Conservation (phyloP, 1,140 invertebrate genomes). For the Hypothenemus hampei region DNA sequence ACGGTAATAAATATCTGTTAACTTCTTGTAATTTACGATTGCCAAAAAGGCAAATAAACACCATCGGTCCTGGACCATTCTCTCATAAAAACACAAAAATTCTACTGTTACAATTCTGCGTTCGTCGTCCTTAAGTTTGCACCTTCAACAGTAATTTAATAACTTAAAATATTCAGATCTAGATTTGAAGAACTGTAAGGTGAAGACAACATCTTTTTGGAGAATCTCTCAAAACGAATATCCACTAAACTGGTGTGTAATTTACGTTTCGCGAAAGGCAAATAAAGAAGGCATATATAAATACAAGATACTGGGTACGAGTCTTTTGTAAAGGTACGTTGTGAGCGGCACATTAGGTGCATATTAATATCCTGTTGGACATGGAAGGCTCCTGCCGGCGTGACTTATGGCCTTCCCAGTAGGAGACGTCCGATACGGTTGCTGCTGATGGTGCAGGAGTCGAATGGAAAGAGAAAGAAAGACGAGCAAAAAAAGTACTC, state of each 20-base stretch:
- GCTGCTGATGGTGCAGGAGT: conserved; percentile 6
- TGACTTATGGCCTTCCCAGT: conserved; percentile 32
- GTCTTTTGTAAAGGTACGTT: conserved; percentile 30
- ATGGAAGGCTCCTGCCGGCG: conserved; percentile 34
- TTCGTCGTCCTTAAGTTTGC: background rate
- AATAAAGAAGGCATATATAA: conserved; percentile 36
- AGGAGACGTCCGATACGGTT: conserved; percentile 12
- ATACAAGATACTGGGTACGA: conserved; percentile 17
- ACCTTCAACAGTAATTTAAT: background rate
- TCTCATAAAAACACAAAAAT: background rate
- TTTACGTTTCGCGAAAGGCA: conserved; percentile 39
- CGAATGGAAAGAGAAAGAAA: too few species aligned
- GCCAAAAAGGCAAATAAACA: conserved; percentile 37
- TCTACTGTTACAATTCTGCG: background rate
- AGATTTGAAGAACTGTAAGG: too few species aligned
- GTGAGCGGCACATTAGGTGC: conserved; percentile 34
- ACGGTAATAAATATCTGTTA: conserved; percentile 40
- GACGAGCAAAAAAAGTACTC: too few species aligned
- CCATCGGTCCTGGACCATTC: too few species aligned
- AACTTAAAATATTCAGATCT: too few species aligned
- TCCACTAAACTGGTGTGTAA: conserved; percentile 34
- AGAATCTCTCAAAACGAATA: conserved; percentile 28
- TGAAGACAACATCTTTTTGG: conserved; percentile 1
- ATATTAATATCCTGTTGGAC: conserved; percentile 40
- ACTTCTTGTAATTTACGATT: conserved; percentile 41